A percentile compares a stretch with the other conserved stretches of the same genome.
Conservation (phyloP, 2,888 invertebrate species). For the Ectobius pallidus region DNA sequence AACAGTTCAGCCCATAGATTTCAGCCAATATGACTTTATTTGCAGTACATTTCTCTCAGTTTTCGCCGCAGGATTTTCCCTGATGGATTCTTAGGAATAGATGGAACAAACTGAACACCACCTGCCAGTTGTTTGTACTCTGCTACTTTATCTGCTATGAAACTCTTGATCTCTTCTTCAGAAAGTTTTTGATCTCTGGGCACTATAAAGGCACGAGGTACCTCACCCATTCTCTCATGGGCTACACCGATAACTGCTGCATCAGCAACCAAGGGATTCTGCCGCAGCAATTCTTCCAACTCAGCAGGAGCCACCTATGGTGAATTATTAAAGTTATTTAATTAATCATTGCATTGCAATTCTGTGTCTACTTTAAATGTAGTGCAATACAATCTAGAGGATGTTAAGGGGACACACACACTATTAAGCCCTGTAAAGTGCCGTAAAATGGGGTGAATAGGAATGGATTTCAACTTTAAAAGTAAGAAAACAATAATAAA, state of each 20-base stretch:
- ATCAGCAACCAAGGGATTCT: slow-evolving; percentile 76
- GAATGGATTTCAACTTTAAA: neutral
- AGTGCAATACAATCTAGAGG: neutral
- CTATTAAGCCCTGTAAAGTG: too few relatives aligned
- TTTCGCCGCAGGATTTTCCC: slow-evolving; percentile 79
- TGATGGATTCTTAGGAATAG: slow-evolving; percentile 75
- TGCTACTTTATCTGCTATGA: slow-evolving; percentile 27
- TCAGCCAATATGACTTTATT: neutral
- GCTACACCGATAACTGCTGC: slow-evolving; percentile 83
- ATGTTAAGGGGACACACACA: too few relatives aligned
- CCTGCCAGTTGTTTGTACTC: slow-evolving; percentile 55
- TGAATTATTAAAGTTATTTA: neutral
- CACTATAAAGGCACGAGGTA: slow-evolving; percentile 77
- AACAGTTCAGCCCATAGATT: too few relatives aligned
- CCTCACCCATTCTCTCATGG: slow-evolving; percentile 71
- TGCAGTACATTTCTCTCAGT: slow-evolving; percentile 50
- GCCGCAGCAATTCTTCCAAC: slow-evolving; percentile 74
- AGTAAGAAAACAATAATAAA: too few relatives aligned
- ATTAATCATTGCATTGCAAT: neutral
- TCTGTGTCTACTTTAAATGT: neutral
- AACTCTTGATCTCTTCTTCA: slow-evolving; percentile 53
- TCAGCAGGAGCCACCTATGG: slow-evolving; percentile 87
- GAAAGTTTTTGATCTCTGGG: slow-evolving; percentile 56
- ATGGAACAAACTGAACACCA: slow-evolving; percentile 70
- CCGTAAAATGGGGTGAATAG: too few relatives aligned